phyloP scores from a whole-genome alignment of 2,113 vertebrate genomes.

The Motacilla alba region DNA sequence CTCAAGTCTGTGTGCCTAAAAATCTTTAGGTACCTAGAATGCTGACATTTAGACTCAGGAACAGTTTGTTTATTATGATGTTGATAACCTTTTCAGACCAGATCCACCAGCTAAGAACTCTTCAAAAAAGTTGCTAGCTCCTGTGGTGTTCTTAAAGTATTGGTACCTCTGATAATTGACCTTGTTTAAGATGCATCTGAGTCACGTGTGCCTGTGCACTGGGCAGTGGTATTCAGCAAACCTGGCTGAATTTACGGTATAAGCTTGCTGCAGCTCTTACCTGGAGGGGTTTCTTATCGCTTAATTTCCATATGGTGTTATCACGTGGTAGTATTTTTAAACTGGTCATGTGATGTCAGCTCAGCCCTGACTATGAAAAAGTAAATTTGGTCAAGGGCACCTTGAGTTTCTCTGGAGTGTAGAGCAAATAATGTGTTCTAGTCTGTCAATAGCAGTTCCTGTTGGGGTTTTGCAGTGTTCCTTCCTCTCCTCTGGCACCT shows the following conservation, averaged over 20 bases:
- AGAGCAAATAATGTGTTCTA: neutral
- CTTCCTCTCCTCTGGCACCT: neutral
- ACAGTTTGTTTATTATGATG: neutral
- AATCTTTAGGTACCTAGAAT: neutral
- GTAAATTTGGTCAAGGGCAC: neutral
- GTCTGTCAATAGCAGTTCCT: neutral
- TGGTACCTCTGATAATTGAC: neutral
- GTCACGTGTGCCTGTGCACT: neutral
- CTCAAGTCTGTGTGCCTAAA: neutral
- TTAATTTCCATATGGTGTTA: neutral
- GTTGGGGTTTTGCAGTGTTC: neutral
- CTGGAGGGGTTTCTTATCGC: neutral
- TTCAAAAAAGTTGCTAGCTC: neutral
- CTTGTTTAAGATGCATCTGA: neutral
- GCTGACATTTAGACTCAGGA: neutral
- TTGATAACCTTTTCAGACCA: neutral
- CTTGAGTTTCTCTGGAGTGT: neutral
- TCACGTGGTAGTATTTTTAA: neutral
- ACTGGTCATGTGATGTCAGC: neutral
- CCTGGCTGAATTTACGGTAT: neutral
- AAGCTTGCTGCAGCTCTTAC: neutral
- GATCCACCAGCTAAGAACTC: neutral
- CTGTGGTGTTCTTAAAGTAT: neutral
- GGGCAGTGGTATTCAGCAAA: neutral
- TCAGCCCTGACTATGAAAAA: neutral